These are phyloP conservation scores for Leptopilina syphax DNA, from an alignment of 2,888 invertebrate genomes.

Conservation along the genomic window DNA sequence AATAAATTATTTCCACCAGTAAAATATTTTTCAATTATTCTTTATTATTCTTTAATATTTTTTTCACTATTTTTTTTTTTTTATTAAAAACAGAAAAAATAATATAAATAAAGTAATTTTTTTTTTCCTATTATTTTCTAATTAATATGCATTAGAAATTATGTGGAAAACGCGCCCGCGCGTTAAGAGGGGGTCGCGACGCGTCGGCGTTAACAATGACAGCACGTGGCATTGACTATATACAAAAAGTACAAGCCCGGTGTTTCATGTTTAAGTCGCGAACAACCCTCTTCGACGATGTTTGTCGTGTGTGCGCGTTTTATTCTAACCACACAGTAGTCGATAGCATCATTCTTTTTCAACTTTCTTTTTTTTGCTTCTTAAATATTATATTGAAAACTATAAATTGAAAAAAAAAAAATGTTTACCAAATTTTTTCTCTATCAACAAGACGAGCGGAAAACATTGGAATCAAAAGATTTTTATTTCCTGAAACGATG, in stretches of 20 bases:
- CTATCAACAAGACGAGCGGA: too few relatives aligned
- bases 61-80: too few relatives aligned
- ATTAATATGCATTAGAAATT: constrained; percentile 3
- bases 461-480: neutral
- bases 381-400: too few relatives aligned
- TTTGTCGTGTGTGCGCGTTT: constrained; percentile 51
- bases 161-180: constrained; percentile 1
- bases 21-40: too few relatives aligned
- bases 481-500: constrained; percentile 1
- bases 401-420: neutral
- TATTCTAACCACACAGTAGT: neutral
- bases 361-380: too few relatives aligned
- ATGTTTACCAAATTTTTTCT: neutral
- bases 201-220: constrained; percentile 54
- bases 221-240: constrained; percentile 66
- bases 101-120: too few relatives aligned
- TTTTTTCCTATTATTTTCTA: too few relatives aligned
- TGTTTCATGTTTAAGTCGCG: constrained; percentile 22
- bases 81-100: neutral
- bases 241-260: constrained; percentile 1
- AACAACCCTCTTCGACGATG: constrained; percentile 50
- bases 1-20: too few relatives aligned
- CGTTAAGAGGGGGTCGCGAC: neutral
- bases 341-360: too few relatives aligned
- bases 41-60: too few relatives aligned